Percentiles rank a stretch among this genome's conserved stretches.
Conservation (phyloP, 2,888 invertebrate genomes). For the Dryobotodes eremita region DNA sequence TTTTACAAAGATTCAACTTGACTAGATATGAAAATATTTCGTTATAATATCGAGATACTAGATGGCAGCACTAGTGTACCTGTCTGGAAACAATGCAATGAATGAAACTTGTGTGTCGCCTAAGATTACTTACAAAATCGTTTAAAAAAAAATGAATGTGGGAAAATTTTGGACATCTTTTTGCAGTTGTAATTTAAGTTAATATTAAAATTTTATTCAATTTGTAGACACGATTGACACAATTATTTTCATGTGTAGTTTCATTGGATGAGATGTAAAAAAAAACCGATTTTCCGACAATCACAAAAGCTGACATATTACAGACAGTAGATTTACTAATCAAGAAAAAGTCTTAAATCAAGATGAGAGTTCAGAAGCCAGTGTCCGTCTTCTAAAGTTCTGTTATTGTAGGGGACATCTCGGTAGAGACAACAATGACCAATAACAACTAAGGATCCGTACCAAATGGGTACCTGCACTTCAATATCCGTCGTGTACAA, state of each 20-base stretch:
- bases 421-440: constrained; percentile 22
- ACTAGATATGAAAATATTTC: constrained; percentile 49
- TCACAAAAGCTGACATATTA: background rate
- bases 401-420: background rate
- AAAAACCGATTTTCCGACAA: too few relatives aligned
- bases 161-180: background rate
- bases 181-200: background rate
- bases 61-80: constrained; percentile 59
- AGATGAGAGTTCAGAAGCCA: background rate
- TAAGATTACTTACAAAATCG: background rate
- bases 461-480: background rate
- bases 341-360: background rate
- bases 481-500: constrained; percentile 4
- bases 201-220: too few relatives aligned
- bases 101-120: background rate
- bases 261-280: background rate
- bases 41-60: constrained; percentile 33
- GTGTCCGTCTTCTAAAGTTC: background rate
- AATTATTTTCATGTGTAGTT: too few relatives aligned
- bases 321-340: background rate
- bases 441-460: background rate
- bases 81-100: background rate
- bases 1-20: constrained; percentile 47
- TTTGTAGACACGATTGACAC: too few relatives aligned
- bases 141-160: too few relatives aligned